These are phyloP conservation scores for Creontiades dilutus DNA, from an alignment of 2,888 invertebrate species.

Conservation along the genomic window DNA sequence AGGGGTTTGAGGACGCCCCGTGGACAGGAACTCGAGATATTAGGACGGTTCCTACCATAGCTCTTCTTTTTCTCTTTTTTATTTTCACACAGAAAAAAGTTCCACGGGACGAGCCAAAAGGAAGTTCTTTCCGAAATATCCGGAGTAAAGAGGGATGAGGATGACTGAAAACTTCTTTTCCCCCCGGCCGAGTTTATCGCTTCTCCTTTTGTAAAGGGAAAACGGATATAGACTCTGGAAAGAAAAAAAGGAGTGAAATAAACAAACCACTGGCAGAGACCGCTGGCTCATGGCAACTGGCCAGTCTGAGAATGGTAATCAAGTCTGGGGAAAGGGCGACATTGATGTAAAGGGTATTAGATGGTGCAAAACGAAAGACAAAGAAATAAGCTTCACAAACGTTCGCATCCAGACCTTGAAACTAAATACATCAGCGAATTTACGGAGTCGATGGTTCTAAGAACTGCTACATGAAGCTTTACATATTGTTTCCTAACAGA, in stretches of 20 bases:
- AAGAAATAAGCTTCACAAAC: neutral
- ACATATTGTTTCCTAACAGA: too few relatives aligned
- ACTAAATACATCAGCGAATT: too few relatives aligned
- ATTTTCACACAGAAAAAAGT: neutral
- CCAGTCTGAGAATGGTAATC: slow-evolving; percentile 50
- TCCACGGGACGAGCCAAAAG: slow-evolving; percentile 22
- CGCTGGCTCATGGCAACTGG: slow-evolving; percentile 52
- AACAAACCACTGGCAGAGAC: slow-evolving; percentile 38
- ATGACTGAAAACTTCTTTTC: slow-evolving; percentile 55
- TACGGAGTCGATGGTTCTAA: too few relatives aligned
- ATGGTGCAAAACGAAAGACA: neutral
- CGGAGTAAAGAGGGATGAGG: slow-evolving; percentile 41
- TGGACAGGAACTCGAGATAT: slow-evolving; percentile 61
- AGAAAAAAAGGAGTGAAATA: neutral
- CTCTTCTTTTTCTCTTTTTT: slow-evolving; percentile 18
- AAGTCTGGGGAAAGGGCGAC: neutral
- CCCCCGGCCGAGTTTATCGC: slow-evolving; percentile 45
- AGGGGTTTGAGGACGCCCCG: slow-evolving; percentile 56
- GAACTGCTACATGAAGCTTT: too few relatives aligned
- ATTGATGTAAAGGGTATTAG: neutral
- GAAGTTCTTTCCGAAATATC: slow-evolving; percentile 25
- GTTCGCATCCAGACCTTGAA: too few relatives aligned
- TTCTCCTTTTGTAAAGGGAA: slow-evolving; percentile 30
- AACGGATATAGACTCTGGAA: slow-evolving; percentile 9
- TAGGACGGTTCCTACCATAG: slow-evolving; percentile 44